phyloP scores from a whole-genome alignment of 2,888 invertebrate species.

The Heteromurus nitidus region DNA sequence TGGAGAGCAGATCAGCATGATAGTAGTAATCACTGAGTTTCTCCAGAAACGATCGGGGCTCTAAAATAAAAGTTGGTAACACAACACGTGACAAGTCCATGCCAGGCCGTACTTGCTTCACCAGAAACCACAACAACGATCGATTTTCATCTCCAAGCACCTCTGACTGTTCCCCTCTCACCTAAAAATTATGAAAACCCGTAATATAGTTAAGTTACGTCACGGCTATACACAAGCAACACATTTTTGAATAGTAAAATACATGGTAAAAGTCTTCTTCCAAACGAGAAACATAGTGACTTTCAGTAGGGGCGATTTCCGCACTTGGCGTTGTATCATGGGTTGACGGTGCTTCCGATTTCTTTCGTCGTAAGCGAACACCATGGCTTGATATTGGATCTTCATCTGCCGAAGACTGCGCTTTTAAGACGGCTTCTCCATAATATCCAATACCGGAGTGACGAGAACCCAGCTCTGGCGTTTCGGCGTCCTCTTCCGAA shows the following conservation, averaged over 20 bases:
- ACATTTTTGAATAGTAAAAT: slow-evolving; percentile 30
- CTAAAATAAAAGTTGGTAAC: slow-evolving; percentile 94
- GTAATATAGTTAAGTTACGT: background rate
- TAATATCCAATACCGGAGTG: slow-evolving; percentile 40
- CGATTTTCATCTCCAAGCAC: slow-evolving; percentile 96
- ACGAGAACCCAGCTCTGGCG: slow-evolving; percentile 36
- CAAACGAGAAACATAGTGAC: slow-evolving; percentile 49
- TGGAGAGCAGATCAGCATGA: slow-evolving; percentile 82
- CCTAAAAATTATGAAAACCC: slow-evolving; percentile 48
- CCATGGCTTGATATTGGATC: slow-evolving; percentile 49
- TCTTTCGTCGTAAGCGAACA: slow-evolving; percentile 50
- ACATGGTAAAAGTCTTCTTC: slow-evolving; percentile 71
- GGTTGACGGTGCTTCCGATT: slow-evolving; percentile 26
- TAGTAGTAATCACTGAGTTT: slow-evolving; percentile 95
- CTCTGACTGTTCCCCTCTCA: slow-evolving; percentile 89
- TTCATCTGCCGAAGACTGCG: slow-evolving; percentile 30
- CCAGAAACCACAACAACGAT: slow-evolving; percentile 93
- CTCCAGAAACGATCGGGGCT: slow-evolving; percentile 94
- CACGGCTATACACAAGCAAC: background rate
- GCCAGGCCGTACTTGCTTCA: slow-evolving; percentile 88
- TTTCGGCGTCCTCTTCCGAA: slow-evolving; percentile 67
- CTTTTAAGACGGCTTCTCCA: slow-evolving; percentile 43
- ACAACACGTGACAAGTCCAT: slow-evolving; percentile 97
- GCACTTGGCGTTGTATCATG: background rate
- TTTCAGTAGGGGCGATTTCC: slow-evolving; percentile 52